phyloP scores from a whole-genome alignment of 2,888 invertebrate species.

The Torymus aiolomorphi region DNA sequence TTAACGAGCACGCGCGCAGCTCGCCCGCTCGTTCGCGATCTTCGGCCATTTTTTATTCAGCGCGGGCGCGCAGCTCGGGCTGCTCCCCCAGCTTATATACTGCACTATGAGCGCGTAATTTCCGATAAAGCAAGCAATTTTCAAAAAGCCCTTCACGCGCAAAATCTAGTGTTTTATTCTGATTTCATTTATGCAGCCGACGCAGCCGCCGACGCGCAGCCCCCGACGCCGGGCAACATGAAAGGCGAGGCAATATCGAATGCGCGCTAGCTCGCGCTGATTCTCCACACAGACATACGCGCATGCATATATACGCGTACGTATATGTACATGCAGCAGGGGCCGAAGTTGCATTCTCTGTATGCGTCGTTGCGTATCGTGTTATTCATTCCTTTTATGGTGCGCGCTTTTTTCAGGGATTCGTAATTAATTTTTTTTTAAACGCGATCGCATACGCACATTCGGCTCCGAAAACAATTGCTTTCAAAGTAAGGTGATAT shows the following conservation, averaged over 20 bases:
- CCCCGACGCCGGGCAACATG: constrained; percentile 6
- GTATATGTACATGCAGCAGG: background rate
- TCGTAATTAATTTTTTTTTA: constrained; percentile 45
- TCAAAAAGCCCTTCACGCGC: constrained; percentile 50
- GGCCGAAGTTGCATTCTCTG: constrained; percentile 30
- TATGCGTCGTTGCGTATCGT: constrained; percentile 21
- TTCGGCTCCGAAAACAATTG: constrained; percentile 17
- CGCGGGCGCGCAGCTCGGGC: background rate
- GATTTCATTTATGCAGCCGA: constrained; percentile 49
- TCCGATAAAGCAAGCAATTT: constrained; percentile 54
- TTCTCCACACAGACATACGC: background rate
- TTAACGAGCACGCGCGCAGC: constrained; percentile 18
- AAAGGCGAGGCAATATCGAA: constrained; percentile 45
- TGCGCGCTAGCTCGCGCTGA: constrained; percentile 6
- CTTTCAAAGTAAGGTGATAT: constrained; percentile 31
- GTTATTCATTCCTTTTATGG: constrained; percentile 42
- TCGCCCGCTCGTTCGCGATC: constrained; percentile 1
- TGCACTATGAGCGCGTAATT: constrained; percentile 43
- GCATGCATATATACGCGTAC: background rate
- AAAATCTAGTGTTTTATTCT: constrained; percentile 55
- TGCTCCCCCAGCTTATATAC: constrained; percentile 3
- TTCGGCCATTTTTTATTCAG: constrained; percentile 46
- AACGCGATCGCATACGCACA: constrained; percentile 15
- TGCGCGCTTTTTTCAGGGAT: constrained; percentile 20
- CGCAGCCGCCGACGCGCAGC: no score